phyloP scores from a whole-genome alignment of 2,888 invertebrate species.

The Synergus umbraculus region DNA sequence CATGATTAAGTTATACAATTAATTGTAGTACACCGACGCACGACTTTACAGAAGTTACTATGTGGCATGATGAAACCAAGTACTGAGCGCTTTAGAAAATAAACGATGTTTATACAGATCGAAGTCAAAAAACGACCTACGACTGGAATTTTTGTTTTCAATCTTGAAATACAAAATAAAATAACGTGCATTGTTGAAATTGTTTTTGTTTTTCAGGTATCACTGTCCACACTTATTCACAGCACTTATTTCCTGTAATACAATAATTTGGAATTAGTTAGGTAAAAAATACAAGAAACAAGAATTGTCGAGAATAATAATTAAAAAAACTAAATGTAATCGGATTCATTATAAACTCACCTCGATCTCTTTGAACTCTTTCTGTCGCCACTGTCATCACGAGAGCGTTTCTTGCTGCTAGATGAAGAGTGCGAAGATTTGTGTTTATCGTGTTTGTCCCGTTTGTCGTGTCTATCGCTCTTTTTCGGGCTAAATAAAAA shows the following conservation, averaged over 20 bases:
- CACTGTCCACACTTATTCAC: conserved; percentile 58
- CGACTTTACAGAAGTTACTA: conserved; percentile 7
- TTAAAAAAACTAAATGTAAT: not conserved
- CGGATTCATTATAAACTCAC: conserved; percentile 70
- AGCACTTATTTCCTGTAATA: conserved; percentile 51
- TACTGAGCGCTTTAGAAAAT: not conserved
- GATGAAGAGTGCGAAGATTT: conserved; percentile 77
- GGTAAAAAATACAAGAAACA: no score
- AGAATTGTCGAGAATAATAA: not conserved
- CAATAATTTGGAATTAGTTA: conserved; percentile 4
- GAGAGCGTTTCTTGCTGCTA: conserved; percentile 84
- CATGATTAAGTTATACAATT: conserved; percentile 10
- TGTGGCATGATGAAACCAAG: not conserved
- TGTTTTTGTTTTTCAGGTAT: conserved; percentile 22
- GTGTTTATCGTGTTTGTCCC: conserved; percentile 75
- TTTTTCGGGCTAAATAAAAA: conserved; percentile 74
- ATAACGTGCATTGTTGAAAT: not conserved
- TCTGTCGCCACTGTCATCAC: conserved; percentile 86
- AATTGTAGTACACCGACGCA: not conserved
- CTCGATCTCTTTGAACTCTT: conserved; percentile 85
- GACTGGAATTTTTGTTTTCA: conserved; percentile 19
- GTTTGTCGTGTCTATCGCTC: conserved; percentile 74
- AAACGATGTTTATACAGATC: not conserved
- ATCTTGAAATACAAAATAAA: conserved; percentile 6
- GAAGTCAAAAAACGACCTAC: not conserved